Percentiles rank a stretch among this genome's conserved stretches.
Evolutionary conservation across 2,113 vertebrate genomes (phyloP).

Genomic region (Helogale parvula): DNA sequence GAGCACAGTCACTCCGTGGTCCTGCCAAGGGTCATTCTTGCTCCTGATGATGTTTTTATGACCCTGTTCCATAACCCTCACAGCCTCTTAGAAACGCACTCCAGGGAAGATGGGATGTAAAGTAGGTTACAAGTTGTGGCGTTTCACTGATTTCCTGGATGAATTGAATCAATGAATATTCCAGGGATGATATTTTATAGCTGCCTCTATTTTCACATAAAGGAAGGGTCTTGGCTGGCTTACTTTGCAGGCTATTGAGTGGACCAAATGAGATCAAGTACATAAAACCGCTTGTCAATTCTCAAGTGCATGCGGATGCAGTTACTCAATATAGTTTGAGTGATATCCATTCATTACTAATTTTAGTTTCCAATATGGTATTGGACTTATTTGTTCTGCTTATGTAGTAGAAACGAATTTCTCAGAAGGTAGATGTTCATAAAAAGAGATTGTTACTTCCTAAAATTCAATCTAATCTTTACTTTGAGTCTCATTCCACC

Average conservation of each 20-base stretch:
- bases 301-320: neutral
- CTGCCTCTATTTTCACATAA: neutral
- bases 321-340: neutral
- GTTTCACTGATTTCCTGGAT: slow-evolving; percentile 32
- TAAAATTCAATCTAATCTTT: neutral
- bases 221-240: neutral
- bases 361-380: neutral
- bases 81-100: neutral
- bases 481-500: neutral
- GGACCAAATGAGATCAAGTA: slow-evolving; percentile 31
- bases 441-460: neutral
- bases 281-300: neutral
- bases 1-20: neutral
- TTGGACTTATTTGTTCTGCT: neutral
- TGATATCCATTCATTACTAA: neutral
- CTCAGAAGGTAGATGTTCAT: neutral
- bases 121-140: neutral
- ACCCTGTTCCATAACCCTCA: neutral
- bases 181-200: neutral
- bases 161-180: neutral
- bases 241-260: neutral
- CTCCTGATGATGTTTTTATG: neutral
- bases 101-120: neutral
- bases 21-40: neutral
- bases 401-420: neutral